Percentiles rank a stretch among this genome's conserved stretches.
Evolutionary conservation across 2,113 vertebrate genomes (phyloP).

Genomic region (Chloropsis cyanopogon): DNA sequence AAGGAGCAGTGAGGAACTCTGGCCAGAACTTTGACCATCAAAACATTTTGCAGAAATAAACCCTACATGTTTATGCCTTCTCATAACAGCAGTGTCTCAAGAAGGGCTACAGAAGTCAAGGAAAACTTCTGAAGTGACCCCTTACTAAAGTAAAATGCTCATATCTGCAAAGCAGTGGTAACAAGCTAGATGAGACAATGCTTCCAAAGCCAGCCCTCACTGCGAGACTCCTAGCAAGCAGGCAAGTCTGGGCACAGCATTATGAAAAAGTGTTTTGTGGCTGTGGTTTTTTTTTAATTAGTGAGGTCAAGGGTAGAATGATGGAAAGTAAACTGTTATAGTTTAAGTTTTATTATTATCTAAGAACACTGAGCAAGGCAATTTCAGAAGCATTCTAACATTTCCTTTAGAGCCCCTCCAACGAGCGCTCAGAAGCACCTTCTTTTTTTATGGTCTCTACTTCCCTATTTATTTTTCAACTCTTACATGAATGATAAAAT

Average conservation of each 20-base stretch:
- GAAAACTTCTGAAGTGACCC: background rate
- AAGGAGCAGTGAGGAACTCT: background rate
- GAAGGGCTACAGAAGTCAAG: background rate
- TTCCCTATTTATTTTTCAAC: background rate
- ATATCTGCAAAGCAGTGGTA: rapidly evolving
- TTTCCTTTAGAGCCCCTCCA: background rate
- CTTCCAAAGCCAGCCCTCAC: background rate
- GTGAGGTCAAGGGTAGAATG: background rate
- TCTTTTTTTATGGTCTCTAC: background rate
- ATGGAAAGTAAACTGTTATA: background rate
- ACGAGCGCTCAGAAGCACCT: background rate
- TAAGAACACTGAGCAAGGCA: background rate
- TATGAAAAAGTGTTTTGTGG: background rate
- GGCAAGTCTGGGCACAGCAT: background rate
- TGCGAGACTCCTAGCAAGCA: background rate
- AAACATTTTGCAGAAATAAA: background rate
- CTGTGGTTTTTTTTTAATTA: background rate
- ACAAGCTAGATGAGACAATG: background rate
- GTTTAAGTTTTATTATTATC: background rate
- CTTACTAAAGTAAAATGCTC: background rate
- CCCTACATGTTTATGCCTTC: background rate
- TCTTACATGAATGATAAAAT: background rate
- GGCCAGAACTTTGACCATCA: background rate
- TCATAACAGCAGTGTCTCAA: background rate
- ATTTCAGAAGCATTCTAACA: background rate